A percentile compares a stretch with the other conserved stretches of the same genome.
These are phyloP conservation scores for Characodon lateralis DNA, from an alignment of 2,797 vertebrate species.

Conservation along the genomic window DNA sequence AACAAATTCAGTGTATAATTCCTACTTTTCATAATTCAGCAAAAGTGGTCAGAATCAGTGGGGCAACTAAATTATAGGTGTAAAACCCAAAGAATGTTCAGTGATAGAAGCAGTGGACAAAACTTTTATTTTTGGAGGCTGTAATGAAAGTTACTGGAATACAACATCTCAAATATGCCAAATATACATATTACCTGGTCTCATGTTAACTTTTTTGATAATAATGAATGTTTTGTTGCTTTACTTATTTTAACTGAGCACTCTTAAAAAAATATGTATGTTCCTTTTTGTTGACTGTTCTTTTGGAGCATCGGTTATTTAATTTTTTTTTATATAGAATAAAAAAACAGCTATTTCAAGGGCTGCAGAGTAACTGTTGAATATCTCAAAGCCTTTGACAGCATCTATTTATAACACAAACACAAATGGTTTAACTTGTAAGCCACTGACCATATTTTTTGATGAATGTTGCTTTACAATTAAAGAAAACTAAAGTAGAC, in stretches of 20 bases:
- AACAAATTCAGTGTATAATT: constrained; percentile 33
- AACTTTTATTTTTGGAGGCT: not conserved
- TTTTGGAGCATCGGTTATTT: not conserved
- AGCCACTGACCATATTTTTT: not conserved
- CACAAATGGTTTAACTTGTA: not conserved
- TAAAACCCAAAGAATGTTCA: not conserved
- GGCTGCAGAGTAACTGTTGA: not conserved
- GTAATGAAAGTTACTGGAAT: not conserved
- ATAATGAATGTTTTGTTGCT: not conserved
- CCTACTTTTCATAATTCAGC: not conserved
- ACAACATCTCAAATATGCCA: not conserved
- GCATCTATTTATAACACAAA: not conserved
- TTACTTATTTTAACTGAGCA: not conserved
- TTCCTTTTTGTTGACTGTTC: not conserved
- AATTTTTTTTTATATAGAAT: not conserved
- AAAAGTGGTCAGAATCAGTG: not conserved
- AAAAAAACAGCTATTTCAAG: not conserved
- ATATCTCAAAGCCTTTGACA: not conserved
- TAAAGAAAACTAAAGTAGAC: not conserved
- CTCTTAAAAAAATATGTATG: not conserved
- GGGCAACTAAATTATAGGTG: not conserved
- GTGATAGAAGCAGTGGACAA: not conserved
- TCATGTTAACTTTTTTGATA: not conserved
- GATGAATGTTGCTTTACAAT: not conserved
- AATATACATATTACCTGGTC: not conserved